These are phyloP conservation scores for Cacajao melanocephalus DNA, from an alignment of 2,797 vertebrate species.

Conservation along the genomic window DNA sequence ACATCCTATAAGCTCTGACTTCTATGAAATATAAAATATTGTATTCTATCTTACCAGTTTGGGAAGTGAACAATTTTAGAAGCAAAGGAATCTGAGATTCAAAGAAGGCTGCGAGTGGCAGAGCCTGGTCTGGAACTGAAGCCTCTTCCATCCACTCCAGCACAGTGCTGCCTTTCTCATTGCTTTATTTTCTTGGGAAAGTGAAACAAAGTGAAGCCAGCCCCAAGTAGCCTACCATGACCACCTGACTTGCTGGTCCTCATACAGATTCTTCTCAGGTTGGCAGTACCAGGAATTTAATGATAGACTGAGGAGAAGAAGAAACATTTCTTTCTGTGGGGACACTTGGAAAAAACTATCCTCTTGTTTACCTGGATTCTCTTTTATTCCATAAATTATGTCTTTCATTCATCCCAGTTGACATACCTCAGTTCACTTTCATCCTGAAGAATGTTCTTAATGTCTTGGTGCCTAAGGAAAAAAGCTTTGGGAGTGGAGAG, in stretches of 20 bases:
- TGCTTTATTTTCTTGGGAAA: neutral
- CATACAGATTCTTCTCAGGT: neutral
- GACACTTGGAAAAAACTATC: neutral
- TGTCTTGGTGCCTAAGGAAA: neutral
- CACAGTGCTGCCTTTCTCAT: neutral
- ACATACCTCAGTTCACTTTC: neutral
- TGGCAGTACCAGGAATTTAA: neutral
- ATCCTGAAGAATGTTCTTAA: neutral
- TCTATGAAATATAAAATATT: neutral
- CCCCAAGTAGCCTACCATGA: neutral
- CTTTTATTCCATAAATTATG: neutral
- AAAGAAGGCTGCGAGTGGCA: neutral
- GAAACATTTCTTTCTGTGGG: neutral
- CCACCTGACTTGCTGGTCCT: neutral
- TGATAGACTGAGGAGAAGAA: neutral
- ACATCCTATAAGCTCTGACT: neutral
- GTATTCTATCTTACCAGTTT: neutral
- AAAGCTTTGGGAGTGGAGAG: neutral
- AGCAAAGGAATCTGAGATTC: neutral
- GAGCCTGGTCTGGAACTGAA: too few species aligned
- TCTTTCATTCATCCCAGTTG: neutral
- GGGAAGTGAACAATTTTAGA: neutral
- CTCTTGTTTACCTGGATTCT: neutral
- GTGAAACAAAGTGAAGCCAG: neutral
- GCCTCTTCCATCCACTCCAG: neutral